phyloP scores from a whole-genome alignment of 1,140 invertebrate genomes.

The Gonatopus flavifemur region DNA sequence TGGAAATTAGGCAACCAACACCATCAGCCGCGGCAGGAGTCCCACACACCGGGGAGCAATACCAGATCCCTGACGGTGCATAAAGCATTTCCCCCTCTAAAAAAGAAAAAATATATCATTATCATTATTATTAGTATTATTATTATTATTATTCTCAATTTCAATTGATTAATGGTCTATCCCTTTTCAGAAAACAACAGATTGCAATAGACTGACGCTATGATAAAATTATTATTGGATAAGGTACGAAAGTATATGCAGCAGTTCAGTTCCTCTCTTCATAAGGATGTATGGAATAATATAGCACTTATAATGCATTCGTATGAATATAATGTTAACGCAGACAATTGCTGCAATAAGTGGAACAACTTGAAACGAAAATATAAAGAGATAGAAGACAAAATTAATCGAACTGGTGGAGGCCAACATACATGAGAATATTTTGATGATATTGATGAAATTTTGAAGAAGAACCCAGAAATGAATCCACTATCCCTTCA shows the following conservation, averaged over 20 bases:
- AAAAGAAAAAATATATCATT: no score
- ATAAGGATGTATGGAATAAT: not conserved
- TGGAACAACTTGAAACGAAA: not conserved
- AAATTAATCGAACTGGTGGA: not conserved
- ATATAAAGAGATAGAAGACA: not conserved
- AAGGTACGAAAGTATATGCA: not conserved
- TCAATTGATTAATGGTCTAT: no score
- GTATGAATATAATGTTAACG: not conserved
- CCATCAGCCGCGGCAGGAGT: no score
- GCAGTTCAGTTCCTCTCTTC: not conserved
- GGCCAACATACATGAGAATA: not conserved
- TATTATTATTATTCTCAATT: no score
- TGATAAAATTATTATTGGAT: not conserved
- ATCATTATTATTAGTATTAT: no score
- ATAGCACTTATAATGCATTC: not conserved
- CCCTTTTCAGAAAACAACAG: not conserved
- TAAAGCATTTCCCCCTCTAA: no score
- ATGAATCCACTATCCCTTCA: not conserved
- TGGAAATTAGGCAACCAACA: no score
- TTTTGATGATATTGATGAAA: not conserved
- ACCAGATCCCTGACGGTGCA: no score
- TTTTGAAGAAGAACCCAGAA: not conserved
- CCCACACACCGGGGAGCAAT: no score
- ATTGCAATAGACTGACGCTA: not conserved
- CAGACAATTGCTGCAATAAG: not conserved